phyloP scores from a whole-genome alignment of 2,888 invertebrate species.

The Catocala sponsa region DNA sequence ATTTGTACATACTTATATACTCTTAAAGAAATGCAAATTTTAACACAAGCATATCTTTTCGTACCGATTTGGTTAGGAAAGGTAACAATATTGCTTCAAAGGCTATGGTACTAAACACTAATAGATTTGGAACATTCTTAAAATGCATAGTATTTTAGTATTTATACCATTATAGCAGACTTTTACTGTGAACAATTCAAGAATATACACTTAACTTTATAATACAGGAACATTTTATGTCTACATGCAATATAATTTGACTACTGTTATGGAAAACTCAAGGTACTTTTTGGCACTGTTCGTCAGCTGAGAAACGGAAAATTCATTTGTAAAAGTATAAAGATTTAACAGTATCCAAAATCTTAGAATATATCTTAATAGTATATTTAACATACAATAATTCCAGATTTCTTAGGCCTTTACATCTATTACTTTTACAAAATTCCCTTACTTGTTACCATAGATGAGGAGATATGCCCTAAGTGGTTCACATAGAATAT shows the following conservation, averaged over 20 bases:
- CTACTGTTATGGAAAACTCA: conserved; percentile 25
- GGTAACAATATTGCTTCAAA: conserved; percentile 15
- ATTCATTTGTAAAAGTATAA: conserved; percentile 42
- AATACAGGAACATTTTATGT: conserved; percentile 48
- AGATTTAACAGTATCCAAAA: conserved; percentile 47
- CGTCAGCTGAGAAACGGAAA: conserved; percentile 33
- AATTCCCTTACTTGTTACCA: conserved; percentile 59
- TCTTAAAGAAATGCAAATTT: conserved; percentile 25
- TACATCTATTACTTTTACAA: conserved; percentile 41
- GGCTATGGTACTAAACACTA: conserved; percentile 15
- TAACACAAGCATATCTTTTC: conserved; percentile 19
- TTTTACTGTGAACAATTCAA: conserved; percentile 36
- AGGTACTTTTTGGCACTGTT: conserved; percentile 45
- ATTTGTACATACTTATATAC: conserved; percentile 46
- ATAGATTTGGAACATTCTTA: conserved; percentile 25
- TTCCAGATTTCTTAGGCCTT: conserved; percentile 50
- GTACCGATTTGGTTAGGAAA: conserved; percentile 24
- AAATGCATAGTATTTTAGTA: conserved; percentile 22
- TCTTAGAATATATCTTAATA: conserved; percentile 42
- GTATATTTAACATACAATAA: conserved; percentile 39
- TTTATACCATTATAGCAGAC: conserved; percentile 23
- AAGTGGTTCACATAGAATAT: conserved; percentile 80
- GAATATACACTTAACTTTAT: conserved; percentile 30
- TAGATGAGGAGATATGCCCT: conserved; percentile 81
- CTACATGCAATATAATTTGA: conserved; percentile 29